Base-by-base conservation (phyloP, 2,113 vertebrate species). In the Chloropsis cyanopogon region DNA sequence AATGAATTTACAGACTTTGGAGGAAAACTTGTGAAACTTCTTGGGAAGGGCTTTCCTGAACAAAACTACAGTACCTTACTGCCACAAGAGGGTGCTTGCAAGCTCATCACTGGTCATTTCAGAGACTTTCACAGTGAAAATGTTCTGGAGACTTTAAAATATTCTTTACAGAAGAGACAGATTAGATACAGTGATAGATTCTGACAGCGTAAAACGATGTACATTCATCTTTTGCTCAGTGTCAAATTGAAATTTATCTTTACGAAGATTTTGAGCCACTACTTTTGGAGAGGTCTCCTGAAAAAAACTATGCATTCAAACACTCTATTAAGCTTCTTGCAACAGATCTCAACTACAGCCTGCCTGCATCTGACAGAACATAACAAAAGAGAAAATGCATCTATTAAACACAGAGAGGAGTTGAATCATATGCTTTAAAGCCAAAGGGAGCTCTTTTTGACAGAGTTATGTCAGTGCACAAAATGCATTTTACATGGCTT, bases 1-100 rank as follows among this genome's bases (percentile, higher is more conserved):
- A 92, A 47, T 1, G 0, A 65, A 46, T 64, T 79, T 88, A 46
- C 7, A 31, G 39, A 69, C 59, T 6, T 11, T 78, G 21, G 9
- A 68, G 49, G 33, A 84, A 90, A 82, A 53, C 10, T 39, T 61
- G 10, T 6, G 12, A 56, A 75, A 82, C 6, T 56, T 52, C 35
- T 59, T 25, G 22, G 47, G 33, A 61, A 78, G 12, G 16, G 20
- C 57, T 72, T 69, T 80, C 37, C 7, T 69, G 18, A 44, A 37
- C 8, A 18, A 29, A 25, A 25, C 26, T 75, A 9, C 11, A 20
- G 57, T 60, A 85, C 31, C 26, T 90, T 28, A 14, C 39, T 82
- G 65, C 77, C 92, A 82, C 81, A 59, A 85, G 88, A 93, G 66
- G 77, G 78, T 90, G 88, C 85, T 94, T 94, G 65, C 69, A 95